These are phyloP conservation scores for Aphaenogaster floridana DNA, from an alignment of 1,140 invertebrate species.

Conservation along the genomic window DNA sequence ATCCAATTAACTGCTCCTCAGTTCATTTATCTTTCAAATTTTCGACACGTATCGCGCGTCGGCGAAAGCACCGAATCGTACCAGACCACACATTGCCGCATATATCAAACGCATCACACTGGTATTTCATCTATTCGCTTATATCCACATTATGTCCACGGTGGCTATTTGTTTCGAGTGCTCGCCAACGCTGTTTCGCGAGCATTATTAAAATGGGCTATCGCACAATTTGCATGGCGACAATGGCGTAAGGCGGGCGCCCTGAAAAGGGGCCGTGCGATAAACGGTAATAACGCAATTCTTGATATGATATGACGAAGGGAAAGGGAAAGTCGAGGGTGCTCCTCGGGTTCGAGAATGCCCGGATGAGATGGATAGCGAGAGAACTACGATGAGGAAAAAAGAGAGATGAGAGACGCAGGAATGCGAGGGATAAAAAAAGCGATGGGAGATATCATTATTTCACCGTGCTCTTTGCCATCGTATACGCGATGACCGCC, in stretches of 20 bases:
- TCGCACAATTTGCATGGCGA: slow-evolving; percentile 74
- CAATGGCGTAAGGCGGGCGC: slow-evolving; percentile 68
- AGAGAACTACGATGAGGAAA: neutral
- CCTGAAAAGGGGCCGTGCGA: slow-evolving; percentile 38
- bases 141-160: slow-evolving; percentile 43
- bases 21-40: slow-evolving; percentile 9
- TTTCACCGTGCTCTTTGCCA: neutral
- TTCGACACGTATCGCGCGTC: neutral
- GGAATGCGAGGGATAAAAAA: slow-evolving; percentile 5
- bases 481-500: neutral
- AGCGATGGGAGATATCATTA: slow-evolving; percentile 16
- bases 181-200: slow-evolving; percentile 42
- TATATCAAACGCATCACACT: slow-evolving; percentile 18
- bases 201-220: slow-evolving; percentile 74
- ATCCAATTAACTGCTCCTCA: neutral
- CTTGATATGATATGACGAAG: slow-evolving; percentile 15
- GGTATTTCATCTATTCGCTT: slow-evolving; percentile 43
- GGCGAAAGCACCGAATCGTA: neutral
- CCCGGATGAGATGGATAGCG: slow-evolving; percentile 13
- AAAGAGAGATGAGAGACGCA: neutral
- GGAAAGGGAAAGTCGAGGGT: slow-evolving; percentile 21
- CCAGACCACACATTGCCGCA: neutral
- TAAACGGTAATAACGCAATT: slow-evolving; percentile 63
- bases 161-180: slow-evolving; percentile 68
- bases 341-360: neutral